phyloP scores from a whole-genome alignment of 2,113 vertebrate genomes.

The Anolis carolinensis region DNA sequence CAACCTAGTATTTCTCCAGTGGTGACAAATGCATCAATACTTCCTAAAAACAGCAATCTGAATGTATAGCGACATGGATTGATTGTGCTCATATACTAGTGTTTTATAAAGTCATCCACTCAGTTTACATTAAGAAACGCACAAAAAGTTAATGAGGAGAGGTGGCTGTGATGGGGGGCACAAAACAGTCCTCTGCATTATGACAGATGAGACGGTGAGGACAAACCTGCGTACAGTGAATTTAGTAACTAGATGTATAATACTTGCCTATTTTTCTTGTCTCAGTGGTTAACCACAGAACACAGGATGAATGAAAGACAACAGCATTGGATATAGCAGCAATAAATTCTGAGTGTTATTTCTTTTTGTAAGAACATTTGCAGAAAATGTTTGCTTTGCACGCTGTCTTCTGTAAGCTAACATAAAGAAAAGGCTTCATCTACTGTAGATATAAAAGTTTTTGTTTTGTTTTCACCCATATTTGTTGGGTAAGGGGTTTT shows the following conservation, averaged over 20 bases:
- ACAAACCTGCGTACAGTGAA: conserved; percentile 53
- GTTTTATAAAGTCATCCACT: conserved; percentile 39
- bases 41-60: conserved; percentile 28
- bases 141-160: conserved; percentile 31
- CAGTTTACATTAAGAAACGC: conserved; percentile 39
- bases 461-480: not conserved
- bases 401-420: conserved; percentile 64
- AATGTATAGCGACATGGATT: conserved; percentile 15
- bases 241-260: conserved; percentile 54
- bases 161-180: conserved; percentile 17
- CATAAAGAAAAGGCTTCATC: conserved; percentile 55
- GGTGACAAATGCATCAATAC: conserved; percentile 36
- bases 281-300: conserved; percentile 48
- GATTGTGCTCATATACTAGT: conserved; percentile 11
- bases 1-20: conserved; percentile 33
- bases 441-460: conserved; percentile 54
- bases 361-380: conserved; percentile 83
- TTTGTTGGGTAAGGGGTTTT: conserved; percentile 9
- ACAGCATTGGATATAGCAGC: conserved; percentile 84
- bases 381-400: conserved; percentile 74
- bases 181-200: conserved; percentile 28
- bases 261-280: conserved; percentile 45
- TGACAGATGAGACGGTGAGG: conserved; percentile 49
- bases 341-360: conserved; percentile 84
- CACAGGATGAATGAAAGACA: conserved; percentile 70